A percentile compares a stretch with the other conserved stretches of the same genome.
phyloP scores from a whole-genome alignment of 2,113 vertebrate species.

The Salvator merianae region DNA sequence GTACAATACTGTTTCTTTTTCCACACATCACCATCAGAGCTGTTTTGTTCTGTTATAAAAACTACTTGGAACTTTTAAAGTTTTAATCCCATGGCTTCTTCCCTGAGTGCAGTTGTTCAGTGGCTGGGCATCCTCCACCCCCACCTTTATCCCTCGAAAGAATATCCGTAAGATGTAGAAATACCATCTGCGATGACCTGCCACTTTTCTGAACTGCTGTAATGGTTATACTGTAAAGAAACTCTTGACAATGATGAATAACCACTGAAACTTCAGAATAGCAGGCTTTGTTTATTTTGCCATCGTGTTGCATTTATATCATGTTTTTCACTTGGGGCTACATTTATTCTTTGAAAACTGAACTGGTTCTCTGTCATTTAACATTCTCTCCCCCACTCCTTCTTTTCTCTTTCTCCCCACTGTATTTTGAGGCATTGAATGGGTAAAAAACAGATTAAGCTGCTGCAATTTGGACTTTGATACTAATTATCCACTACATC shows the following conservation, averaged over 20 bases:
- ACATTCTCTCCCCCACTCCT: background rate
- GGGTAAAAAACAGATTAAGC: slow-evolving; percentile 48
- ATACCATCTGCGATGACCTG: slow-evolving; percentile 49
- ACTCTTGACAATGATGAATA: slow-evolving; percentile 68
- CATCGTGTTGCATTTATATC: slow-evolving; percentile 57
- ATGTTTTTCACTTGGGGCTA: slow-evolving; percentile 56
- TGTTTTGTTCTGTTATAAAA: slow-evolving; percentile 7
- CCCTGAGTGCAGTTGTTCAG: slow-evolving; percentile 13
- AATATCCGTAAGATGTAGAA: slow-evolving; percentile 37
- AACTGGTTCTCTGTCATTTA: slow-evolving; percentile 52
- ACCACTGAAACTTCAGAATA: slow-evolving; percentile 46
- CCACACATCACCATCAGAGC: background rate
- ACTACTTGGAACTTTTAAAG: slow-evolving; percentile 24
- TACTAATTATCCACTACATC: slow-evolving; percentile 58
- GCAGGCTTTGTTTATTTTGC: slow-evolving; percentile 60
- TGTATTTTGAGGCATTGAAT: slow-evolving; percentile 41
- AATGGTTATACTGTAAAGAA: slow-evolving; percentile 54
- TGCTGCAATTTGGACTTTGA: slow-evolving; percentile 37
- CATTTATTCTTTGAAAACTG: slow-evolving; percentile 50
- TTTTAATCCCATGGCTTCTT: slow-evolving; percentile 21
- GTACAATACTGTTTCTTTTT: background rate
- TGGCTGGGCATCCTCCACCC: background rate
- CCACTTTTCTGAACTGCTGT: slow-evolving; percentile 32
- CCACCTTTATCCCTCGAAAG: slow-evolving; percentile 32
- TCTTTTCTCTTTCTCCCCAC: background rate